Evolutionary conservation across 1,140 invertebrate species (phyloP), one percentile per base, ranked within the genome.

Genomic region (Charaxes varanes): DNA sequence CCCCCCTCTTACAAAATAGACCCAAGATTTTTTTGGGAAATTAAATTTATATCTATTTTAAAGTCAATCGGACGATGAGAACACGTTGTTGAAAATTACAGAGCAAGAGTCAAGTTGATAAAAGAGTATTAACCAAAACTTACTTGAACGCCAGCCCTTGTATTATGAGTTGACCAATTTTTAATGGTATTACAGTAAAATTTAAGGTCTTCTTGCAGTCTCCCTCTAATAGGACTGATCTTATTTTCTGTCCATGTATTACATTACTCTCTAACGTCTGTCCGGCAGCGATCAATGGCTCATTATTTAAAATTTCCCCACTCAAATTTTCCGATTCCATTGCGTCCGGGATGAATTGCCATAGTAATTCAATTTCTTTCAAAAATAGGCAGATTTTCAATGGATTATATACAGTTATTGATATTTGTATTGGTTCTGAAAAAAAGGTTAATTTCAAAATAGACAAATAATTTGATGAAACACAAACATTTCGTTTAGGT

Each of bases 371-470:
- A 2, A 97, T 84, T 49, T 94, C 89, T 18, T 87, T 88, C 12
- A 97, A 71, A 8, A 88, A 80, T 31, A 96, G 62, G 2, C 90
- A 80, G 24, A 95, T 91, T 47, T 92, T 89, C n/a, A 97, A 81
- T 1, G 93, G 92, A 84, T 97, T 97, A 26, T 87, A 81, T 21
- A 97, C 76, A 27, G 89, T 87, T 14, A 97, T 81, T 32, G 91
- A 90, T 33, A 96, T 86, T 73, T 90, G 90, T 31, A 97, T 90
- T 5, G 91, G 91, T 81, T 97, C 96, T 92, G 77, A 48, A 87
- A 86, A 50, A 50, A 38, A 59, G 51, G 22, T 27, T 15, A 30
- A 30, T 14, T 42, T 27, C 14, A 21, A 22, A 6, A 41, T n/a
- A 31, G 2, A 18, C 27, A 15, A 2, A 31, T 1, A n/a, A 16